Percentiles rank a stretch among this genome's conserved stretches.
These are phyloP conservation scores for Hydrolagus affinis DNA, from an alignment of 2,113 vertebrate species.

Conservation along the genomic window DNA sequence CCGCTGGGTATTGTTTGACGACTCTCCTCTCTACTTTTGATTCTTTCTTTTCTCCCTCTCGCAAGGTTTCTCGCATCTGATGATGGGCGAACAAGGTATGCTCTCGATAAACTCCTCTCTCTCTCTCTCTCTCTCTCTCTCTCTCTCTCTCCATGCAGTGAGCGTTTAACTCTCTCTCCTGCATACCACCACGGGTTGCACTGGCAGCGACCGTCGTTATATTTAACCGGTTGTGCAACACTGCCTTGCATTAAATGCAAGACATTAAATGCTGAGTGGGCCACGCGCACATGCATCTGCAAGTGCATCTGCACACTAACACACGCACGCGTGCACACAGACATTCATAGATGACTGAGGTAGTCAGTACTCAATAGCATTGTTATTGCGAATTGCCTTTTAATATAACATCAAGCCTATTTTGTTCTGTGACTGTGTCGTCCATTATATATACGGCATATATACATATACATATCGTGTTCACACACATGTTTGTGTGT, in stretches of 20 bases:
- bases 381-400: not conserved
- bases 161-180: not conserved
- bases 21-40: slow-evolving; percentile 41
- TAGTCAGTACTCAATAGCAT: no score
- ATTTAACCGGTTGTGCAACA: not conserved
- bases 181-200: not conserved
- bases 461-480: not conserved
- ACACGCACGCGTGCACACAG: no score
- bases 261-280: not conserved
- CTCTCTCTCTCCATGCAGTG: slow-evolving; percentile 26
- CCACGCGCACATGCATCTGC: not conserved
- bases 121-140: slow-evolving; percentile 34
- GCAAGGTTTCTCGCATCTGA: slow-evolving; percentile 84
- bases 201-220: not conserved
- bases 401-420: not conserved
- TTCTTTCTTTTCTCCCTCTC: slow-evolving; percentile 16
- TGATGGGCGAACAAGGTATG: slow-evolving; percentile 93
- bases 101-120: slow-evolving; percentile 36
- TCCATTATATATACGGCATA: not conserved
- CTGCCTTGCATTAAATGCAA: no score
- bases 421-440: not conserved
- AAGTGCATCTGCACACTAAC: no score
- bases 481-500: no score
- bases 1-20: slow-evolving; percentile 52
- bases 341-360: no score